These are phyloP conservation scores for Corbicula japonica DNA, from an alignment of 2,888 invertebrate species.

Conservation along the genomic window DNA sequence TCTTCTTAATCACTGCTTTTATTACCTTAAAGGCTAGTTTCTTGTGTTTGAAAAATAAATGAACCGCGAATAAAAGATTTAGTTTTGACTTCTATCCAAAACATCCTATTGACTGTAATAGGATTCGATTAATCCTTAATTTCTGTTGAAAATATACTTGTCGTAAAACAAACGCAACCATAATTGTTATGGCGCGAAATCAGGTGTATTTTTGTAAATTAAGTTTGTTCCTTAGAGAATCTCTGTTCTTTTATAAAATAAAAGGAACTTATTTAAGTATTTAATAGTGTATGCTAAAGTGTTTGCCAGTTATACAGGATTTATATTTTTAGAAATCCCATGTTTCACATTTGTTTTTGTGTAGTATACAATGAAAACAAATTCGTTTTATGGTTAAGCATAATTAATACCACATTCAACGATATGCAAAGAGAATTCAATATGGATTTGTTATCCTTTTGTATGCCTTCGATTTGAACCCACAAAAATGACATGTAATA, in stretches of 20 bases:
- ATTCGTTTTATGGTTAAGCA: slow-evolving; percentile 5
- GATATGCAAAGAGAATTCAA: slow-evolving; percentile 17
- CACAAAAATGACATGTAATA: slow-evolving; percentile 9
- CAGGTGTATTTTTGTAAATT: too few species aligned
- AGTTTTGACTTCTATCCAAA: not conserved
- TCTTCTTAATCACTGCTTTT: not conserved
- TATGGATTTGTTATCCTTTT: slow-evolving; percentile 1
- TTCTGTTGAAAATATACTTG: too few species aligned
- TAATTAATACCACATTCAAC: slow-evolving; percentile 14
- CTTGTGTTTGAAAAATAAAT: not conserved
- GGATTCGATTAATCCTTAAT: slow-evolving; percentile 22
- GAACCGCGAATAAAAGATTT: not conserved
- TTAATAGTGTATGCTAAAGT: too few species aligned
- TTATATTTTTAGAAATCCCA: too few species aligned
- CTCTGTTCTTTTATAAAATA: too few species aligned
- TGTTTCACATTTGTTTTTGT: not conserved
- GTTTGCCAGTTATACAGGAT: too few species aligned
- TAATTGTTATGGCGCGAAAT: too few species aligned
- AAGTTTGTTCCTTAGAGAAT: too few species aligned
- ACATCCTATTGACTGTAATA: not conserved
- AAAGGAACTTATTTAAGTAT: too few species aligned
- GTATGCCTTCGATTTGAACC: slow-evolving; percentile 19
- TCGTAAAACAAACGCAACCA: too few species aligned
- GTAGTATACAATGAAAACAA: slow-evolving; percentile 4
- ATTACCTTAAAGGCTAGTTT: not conserved